Evolutionary conservation across 2,888 invertebrate genomes (phyloP).

Genomic region (Drosophila paracracens): DNA sequence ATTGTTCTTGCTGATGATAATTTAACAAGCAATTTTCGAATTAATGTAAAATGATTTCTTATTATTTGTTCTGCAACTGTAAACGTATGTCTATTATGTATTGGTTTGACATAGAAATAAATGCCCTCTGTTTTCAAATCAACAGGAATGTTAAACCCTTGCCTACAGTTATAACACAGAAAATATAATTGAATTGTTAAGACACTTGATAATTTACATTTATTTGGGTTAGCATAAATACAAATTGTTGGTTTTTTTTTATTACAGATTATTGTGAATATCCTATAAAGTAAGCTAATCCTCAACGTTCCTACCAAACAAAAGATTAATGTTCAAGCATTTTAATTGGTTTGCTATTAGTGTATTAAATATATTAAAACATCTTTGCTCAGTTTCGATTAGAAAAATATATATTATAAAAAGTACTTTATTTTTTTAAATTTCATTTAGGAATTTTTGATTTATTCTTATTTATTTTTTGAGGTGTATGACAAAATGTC

Average conservation of each 20-base stretch:
- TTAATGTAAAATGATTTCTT: slow-evolving; percentile 2
- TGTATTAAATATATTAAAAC: slow-evolving; percentile 28
- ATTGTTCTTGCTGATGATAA: slow-evolving; percentile 28
- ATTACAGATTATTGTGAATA: slow-evolving; percentile 23
- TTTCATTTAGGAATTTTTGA: slow-evolving; percentile 12
- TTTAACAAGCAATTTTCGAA: slow-evolving; percentile 41
- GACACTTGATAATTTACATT: slow-evolving; percentile 56
- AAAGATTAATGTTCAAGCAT: slow-evolving; percentile 17
- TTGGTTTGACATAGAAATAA: slow-evolving; percentile 8
- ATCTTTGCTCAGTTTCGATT: slow-evolving; percentile 31
- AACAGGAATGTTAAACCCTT: not conserved
- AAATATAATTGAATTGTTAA: slow-evolving; percentile 23
- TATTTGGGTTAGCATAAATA: slow-evolving; percentile 54
- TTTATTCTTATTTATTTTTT: slow-evolving; percentile 5
- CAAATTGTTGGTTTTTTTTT: slow-evolving; percentile 16
- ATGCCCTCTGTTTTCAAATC: not conserved
- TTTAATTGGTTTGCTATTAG: slow-evolving; percentile 25
- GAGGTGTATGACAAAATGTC: slow-evolving; percentile 53
- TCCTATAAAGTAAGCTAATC: slow-evolving; percentile 11
- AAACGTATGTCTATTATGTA: not conserved
- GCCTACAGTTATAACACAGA: not conserved
- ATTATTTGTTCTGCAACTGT: not conserved
- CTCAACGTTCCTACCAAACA: slow-evolving; percentile 8
- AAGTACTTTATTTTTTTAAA: slow-evolving; percentile 14
- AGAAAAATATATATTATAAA: slow-evolving; percentile 58